phyloP scores from a whole-genome alignment of 2,797 vertebrate species.

The Acanthis flammea region DNA sequence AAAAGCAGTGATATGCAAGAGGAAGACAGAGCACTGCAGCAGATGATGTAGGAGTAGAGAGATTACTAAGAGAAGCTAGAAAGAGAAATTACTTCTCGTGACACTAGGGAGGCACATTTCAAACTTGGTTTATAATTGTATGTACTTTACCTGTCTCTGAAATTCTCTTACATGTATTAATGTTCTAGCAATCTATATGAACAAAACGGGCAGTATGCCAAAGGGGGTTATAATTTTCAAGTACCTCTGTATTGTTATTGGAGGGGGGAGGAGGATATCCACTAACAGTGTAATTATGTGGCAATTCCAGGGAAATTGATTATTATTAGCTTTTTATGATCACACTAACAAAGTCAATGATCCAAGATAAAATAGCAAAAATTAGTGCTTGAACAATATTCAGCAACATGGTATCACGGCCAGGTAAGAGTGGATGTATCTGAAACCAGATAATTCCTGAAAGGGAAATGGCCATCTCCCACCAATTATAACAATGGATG shows the following conservation, averaged over 20 bases:
- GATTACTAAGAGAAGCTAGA: not conserved
- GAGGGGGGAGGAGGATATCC: constrained; percentile 24
- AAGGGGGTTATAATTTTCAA: constrained; percentile 1
- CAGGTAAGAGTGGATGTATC: constrained; percentile 11
- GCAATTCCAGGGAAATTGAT: constrained; percentile 51
- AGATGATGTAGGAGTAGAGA: not conserved
- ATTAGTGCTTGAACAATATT: constrained; percentile 37
- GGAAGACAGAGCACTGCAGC: not conserved
- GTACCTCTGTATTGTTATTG: not conserved
- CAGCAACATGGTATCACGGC: constrained; percentile 48
- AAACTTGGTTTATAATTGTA: not conserved
- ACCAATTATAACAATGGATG: constrained; percentile 6
- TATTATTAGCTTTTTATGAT: constrained; percentile 61
- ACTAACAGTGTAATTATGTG: constrained; percentile 36
- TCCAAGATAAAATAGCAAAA: constrained; percentile 52
- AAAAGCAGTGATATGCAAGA: constrained; percentile 18
- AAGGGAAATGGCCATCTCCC: constrained; percentile 59
- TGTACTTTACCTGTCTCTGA: constrained; percentile 34
- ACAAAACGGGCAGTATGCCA: not conserved
- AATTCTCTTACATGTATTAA: constrained; percentile 24
- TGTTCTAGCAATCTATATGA: not conserved
- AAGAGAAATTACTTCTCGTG: constrained; percentile 14
- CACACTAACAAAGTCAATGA: constrained; percentile 61
- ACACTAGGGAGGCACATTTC: constrained; percentile 16
- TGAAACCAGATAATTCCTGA: constrained; percentile 16